Evolutionary conservation across 2,113 vertebrate species (phyloP).

Genomic region (Anser brachyrhynchus): DNA sequence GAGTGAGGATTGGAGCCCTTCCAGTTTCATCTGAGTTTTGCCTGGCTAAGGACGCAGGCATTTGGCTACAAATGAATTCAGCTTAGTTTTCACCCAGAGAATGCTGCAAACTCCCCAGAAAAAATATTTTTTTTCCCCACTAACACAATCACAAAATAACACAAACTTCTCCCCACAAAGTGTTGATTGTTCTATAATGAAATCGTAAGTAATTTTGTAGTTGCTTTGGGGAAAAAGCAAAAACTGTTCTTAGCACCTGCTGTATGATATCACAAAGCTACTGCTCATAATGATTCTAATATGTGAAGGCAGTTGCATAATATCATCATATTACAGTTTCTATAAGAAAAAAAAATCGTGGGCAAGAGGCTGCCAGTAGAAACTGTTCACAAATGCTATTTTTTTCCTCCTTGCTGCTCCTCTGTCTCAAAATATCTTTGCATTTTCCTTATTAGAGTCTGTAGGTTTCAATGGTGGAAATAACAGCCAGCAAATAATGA

Average conservation of each 20-base stretch:
- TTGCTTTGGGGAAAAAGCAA: slow-evolving; percentile 61
- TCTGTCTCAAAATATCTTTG: slow-evolving; percentile 54
- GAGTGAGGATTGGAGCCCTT: background rate
- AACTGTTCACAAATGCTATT: slow-evolving; percentile 18
- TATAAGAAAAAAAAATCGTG: background rate
- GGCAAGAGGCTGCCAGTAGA: slow-evolving; percentile 42
- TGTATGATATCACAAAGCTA: slow-evolving; percentile 69
- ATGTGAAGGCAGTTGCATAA: slow-evolving; percentile 55
- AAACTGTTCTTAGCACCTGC: slow-evolving; percentile 74
- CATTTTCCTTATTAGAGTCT: slow-evolving; percentile 45
- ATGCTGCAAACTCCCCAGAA: slow-evolving; percentile 30
- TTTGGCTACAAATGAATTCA: slow-evolving; percentile 40
- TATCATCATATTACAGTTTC: slow-evolving; percentile 59
- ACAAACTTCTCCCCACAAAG: slow-evolving; percentile 58
- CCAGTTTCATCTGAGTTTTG: slow-evolving; percentile 11
- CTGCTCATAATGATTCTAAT: slow-evolving; percentile 52
- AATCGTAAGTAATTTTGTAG: slow-evolving; percentile 68
- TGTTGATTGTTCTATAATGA: slow-evolving; percentile 68
- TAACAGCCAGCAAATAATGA: slow-evolving; percentile 41
- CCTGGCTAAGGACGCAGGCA: background rate
- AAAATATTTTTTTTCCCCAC: background rate
- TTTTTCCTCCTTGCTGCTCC: slow-evolving; percentile 29
- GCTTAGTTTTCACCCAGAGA: slow-evolving; percentile 46
- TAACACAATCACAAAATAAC: slow-evolving; percentile 58
- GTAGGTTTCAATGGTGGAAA: slow-evolving; percentile 31